A percentile compares a stretch with the other conserved stretches of the same genome.
phyloP scores from a whole-genome alignment of 2,888 invertebrate species.

The Isotomurus palustris region DNA sequence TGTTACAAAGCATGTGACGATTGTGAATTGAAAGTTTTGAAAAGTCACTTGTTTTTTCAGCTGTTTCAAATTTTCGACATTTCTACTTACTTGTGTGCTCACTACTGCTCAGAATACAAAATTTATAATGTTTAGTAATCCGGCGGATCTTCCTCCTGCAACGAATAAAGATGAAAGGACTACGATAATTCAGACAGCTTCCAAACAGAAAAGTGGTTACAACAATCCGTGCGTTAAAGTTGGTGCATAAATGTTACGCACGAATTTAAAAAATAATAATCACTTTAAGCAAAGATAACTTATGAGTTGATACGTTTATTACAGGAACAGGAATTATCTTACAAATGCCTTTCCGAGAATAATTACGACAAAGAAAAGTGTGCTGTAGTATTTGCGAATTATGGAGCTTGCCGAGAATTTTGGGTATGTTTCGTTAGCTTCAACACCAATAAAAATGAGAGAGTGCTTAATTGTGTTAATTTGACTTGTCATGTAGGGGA shows the following conservation, averaged over 20 bases:
- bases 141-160: conserved; percentile 34
- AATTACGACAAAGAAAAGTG: conserved; percentile 65
- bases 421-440: conserved; percentile 60
- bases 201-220: conserved; percentile 24
- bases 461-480: not conserved
- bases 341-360: conserved; percentile 66
- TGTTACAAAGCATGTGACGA: no score
- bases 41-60: not conserved
- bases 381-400: conserved; percentile 65
- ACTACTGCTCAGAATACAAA: no score
- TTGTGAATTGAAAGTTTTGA: not conserved
- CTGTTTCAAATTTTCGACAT: not conserved
- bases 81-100: not conserved
- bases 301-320: no score
- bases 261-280: no score
- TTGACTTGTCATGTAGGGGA: conserved; percentile 54
- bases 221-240: conserved; percentile 43
- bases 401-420: conserved; percentile 72
- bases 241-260: not conserved
- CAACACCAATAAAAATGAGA: not conserved
- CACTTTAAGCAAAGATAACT: no score
- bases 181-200: conserved; percentile 26
- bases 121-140: conserved; percentile 30
- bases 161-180: conserved; percentile 28
- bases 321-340: conserved; percentile 69